Percentiles rank a stretch among this genome's conserved stretches.
Evolutionary conservation across 2,113 vertebrate species (phyloP).

Genomic region (Desmodus rotundus): DNA sequence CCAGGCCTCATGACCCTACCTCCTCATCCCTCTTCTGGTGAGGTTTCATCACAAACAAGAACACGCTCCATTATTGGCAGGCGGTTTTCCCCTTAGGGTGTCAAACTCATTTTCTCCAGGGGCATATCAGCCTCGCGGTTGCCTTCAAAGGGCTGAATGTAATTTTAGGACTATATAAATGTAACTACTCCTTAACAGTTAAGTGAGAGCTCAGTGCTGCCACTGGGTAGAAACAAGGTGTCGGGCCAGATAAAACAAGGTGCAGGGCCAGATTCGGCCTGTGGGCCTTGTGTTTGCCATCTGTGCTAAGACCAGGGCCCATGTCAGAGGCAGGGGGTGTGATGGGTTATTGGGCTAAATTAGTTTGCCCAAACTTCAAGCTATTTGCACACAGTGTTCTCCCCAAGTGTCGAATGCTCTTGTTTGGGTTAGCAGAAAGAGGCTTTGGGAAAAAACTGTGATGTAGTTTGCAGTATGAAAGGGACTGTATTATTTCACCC

Average conservation of each 20-base stretch:
- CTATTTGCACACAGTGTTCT: not conserved
- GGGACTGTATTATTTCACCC: not conserved
- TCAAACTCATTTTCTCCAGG: too few relatives aligned
- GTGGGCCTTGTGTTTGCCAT: too few relatives aligned
- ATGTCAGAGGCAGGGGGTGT: not conserved
- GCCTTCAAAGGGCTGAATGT: too few relatives aligned
- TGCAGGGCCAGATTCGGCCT: too few relatives aligned
- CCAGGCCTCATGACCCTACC: not conserved
- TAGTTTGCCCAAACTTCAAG: not conserved
- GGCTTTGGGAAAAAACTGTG: not conserved
- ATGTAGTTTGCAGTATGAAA: not conserved
- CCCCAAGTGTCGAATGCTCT: not conserved
- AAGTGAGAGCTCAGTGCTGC: too few relatives aligned
- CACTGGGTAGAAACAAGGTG: too few relatives aligned
- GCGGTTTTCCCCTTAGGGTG: too few relatives aligned
- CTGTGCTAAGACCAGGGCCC: not conserved
- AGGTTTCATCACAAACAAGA: not conserved
- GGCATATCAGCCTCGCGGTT: too few relatives aligned
- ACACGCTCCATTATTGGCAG: not conserved
- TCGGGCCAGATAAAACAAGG: too few relatives aligned
- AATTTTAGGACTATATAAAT: too few relatives aligned
- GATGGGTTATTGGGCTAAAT: not conserved
- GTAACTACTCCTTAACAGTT: too few relatives aligned
- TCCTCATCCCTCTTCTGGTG: not conserved
- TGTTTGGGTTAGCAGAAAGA: not conserved